Conservation (phyloP, 2,113 vertebrate species). For the Tychaedon coryphoeus region DNA sequence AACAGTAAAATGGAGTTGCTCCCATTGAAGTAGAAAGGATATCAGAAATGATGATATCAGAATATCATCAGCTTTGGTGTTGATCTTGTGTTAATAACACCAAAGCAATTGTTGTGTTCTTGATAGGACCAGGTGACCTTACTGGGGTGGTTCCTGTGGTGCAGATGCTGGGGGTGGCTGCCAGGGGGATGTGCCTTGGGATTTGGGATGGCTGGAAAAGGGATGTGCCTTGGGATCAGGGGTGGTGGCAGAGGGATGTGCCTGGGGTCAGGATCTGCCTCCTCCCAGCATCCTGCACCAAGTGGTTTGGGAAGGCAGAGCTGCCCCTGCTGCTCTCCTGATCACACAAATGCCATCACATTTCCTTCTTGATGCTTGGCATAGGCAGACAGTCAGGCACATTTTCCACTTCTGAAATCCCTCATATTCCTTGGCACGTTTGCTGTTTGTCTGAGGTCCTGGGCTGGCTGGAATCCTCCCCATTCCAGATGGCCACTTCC, state of each 20-base stretch:
- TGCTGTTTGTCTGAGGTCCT: not conserved
- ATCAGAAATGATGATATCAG: not conserved
- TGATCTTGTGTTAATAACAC: not conserved
- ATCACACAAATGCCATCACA: fast-evolving
- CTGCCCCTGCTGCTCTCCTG: not conserved
- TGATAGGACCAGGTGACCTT: not conserved
- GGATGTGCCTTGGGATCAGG: not conserved
- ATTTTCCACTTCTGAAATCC: not conserved
- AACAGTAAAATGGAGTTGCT: not conserved
- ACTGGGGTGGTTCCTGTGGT: not conserved
- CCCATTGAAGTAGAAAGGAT: not conserved
- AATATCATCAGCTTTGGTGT: too few relatives aligned
- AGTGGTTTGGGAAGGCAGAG: not conserved
- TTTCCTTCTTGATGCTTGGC: not conserved
- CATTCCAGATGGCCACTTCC: not conserved
- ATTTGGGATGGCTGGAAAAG: not conserved
- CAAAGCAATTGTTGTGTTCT: fast-evolving
- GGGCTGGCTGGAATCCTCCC: not conserved
- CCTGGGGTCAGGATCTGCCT: not conserved
- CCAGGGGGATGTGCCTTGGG: fast-evolving
- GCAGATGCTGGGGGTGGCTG: fast-evolving
- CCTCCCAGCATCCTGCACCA: fast-evolving
- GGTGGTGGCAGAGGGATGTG: not conserved
- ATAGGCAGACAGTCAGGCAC: fast-evolving
- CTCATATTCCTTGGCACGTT: not conserved